Percentiles rank a stretch among this genome's conserved stretches.
Conservation (phyloP, 2,888 invertebrate genomes). For the Tiliacea aurago region DNA sequence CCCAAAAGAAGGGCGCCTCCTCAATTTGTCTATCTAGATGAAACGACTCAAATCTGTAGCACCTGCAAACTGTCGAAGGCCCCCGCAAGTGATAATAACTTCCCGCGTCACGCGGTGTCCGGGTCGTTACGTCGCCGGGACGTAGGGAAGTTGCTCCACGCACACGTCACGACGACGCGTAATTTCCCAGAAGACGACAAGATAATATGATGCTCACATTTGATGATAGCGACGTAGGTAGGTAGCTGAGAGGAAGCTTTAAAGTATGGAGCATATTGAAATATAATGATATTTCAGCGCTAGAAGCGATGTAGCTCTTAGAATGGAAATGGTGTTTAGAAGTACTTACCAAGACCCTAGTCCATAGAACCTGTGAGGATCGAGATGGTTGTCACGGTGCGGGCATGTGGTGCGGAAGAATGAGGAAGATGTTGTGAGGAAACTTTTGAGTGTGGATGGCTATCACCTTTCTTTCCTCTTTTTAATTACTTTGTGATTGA, state of each 20-base stretch:
- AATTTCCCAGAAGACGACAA: constrained; percentile 54
- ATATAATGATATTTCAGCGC: constrained; percentile 23
- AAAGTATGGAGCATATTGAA: constrained; percentile 24
- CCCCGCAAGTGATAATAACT: constrained; percentile 22
- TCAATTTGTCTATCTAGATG: background rate
- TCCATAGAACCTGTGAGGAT: background rate
- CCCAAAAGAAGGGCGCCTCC: background rate
- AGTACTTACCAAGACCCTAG: background rate
- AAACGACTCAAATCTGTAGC: constrained; percentile 13
- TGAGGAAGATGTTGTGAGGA: too few relatives aligned
- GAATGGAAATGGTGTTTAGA: background rate
- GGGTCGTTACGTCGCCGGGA: constrained; percentile 5
- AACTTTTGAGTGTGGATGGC: too few relatives aligned
- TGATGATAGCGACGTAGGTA: constrained; percentile 16
- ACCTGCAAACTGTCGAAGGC: background rate
- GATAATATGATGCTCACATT: constrained; percentile 25
- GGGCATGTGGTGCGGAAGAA: background rate
- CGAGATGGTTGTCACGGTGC: background rate
- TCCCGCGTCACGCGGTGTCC: background rate
- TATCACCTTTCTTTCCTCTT: too few relatives aligned
- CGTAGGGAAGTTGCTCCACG: background rate
- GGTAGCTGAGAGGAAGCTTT: background rate
- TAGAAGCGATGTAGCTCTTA: too few relatives aligned
- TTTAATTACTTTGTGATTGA: background rate
- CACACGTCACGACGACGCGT: constrained; percentile 34